phyloP scores from a whole-genome alignment of 2,888 invertebrate genomes.

The Andricus quercusramuli region DNA sequence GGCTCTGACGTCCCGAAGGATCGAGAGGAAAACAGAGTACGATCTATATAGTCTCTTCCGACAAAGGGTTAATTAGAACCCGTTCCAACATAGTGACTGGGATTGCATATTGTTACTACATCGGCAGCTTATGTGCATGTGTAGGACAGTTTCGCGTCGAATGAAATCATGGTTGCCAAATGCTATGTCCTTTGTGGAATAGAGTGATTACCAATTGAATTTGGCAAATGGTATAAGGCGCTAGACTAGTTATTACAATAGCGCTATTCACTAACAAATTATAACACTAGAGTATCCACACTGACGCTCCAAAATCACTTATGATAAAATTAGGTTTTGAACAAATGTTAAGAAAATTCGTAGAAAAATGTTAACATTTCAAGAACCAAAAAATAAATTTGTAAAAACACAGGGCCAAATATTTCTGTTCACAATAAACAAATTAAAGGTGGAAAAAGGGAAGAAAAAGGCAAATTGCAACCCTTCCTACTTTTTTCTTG shows the following conservation, averaged over 20 bases:
- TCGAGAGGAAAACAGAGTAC: slow-evolving; percentile 4
- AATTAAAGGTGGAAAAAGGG: too few species aligned
- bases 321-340: too few species aligned
- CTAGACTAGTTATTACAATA: neutral
- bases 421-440: too few species aligned
- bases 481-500: too few species aligned
- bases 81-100: slow-evolving; percentile 44
- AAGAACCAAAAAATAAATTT: too few species aligned
- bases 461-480: too few species aligned
- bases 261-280: too few species aligned
- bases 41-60: slow-evolving; percentile 40
- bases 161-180: slow-evolving; percentile 22
- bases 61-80: slow-evolving; percentile 51
- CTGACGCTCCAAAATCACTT: too few species aligned
- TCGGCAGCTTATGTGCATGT: slow-evolving; percentile 20
- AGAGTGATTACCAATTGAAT: slow-evolving; percentile 28
- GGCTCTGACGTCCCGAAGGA: neutral
- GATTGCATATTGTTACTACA: slow-evolving; percentile 48
- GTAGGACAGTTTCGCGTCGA: slow-evolving; percentile 21
- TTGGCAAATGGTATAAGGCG: neutral
- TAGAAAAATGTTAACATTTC: too few species aligned
- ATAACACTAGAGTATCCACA: too few species aligned
- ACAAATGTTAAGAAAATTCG: too few species aligned
- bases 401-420: too few species aligned
- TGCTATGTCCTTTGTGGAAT: slow-evolving; percentile 17